These are phyloP conservation scores for Nebria brevicollis DNA, from an alignment of 2,888 invertebrate species.

Conservation along the genomic window DNA sequence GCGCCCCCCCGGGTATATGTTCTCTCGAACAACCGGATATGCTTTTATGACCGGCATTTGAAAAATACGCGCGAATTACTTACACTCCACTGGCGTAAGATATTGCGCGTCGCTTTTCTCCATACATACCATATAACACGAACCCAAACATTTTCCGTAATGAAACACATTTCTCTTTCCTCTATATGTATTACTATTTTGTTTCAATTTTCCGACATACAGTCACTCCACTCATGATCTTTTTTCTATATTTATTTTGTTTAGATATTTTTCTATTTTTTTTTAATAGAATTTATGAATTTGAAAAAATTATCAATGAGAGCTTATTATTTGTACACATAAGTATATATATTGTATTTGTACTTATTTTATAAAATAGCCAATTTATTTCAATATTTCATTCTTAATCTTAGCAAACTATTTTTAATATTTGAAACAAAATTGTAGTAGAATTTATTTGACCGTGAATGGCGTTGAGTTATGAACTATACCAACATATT, in stretches of 20 bases:
- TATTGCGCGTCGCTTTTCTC: constrained; percentile 34
- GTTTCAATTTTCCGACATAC: background rate
- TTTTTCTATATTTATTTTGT: background rate
- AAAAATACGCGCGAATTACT: constrained; percentile 45
- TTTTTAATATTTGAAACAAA: background rate
- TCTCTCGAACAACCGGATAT: constrained; percentile 43
- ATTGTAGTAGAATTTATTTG: background rate
- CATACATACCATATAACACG: constrained; percentile 31
- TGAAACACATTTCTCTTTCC: constrained; percentile 34
- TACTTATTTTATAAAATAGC: no score
- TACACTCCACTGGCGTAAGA: constrained; percentile 44
- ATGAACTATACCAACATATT: constrained; percentile 11
- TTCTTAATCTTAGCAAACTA: background rate
- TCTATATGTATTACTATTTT: background rate
- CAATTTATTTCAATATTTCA: no score
- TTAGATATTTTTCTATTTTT: background rate
- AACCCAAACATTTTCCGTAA: constrained; percentile 19
- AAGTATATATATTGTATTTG: no score
- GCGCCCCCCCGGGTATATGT: constrained; percentile 10
- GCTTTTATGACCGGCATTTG: constrained; percentile 45
- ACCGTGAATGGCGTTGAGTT: background rate
- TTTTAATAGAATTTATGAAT: no score
- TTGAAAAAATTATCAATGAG: no score
- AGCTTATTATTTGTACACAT: no score
- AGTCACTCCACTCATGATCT: background rate